Conservation (phyloP, 2,113 vertebrate genomes). For the Syrrhaptes paradoxus region DNA sequence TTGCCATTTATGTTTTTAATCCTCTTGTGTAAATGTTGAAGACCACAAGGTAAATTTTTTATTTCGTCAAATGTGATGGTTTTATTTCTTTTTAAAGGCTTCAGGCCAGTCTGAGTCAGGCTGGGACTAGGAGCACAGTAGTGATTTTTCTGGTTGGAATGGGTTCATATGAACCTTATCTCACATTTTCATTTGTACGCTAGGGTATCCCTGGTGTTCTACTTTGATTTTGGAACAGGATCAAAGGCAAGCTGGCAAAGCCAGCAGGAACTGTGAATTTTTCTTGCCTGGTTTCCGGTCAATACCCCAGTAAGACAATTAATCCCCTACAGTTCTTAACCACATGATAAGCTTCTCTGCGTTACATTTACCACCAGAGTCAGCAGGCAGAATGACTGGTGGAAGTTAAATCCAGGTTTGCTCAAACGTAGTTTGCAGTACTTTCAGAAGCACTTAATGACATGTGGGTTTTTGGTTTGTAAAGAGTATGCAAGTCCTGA, state of each 20-base stretch:
- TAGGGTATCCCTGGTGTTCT: background rate
- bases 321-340: slow-evolving; percentile 6
- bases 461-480: background rate
- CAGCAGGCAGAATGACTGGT: background rate
- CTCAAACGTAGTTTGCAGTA: background rate
- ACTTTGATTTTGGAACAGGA: slow-evolving; percentile 10
- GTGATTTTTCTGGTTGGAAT: slow-evolving; percentile 19
- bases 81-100: slow-evolving; percentile 17
- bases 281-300: background rate
- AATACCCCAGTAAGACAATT: background rate
- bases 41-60: background rate
- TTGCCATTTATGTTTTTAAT: background rate
- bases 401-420: background rate
- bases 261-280: background rate
- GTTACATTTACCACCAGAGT: background rate
- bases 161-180: slow-evolving; percentile 37
- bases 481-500: background rate
- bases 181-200: background rate
- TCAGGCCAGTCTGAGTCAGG: background rate
- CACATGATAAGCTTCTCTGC: background rate
- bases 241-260: slow-evolving; percentile 1
- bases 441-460: background rate
- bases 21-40: background rate
- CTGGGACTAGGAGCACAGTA: background rate
- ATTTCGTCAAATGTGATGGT: background rate